These are phyloP conservation scores for Alosa sapidissima DNA, from an alignment of 2,797 vertebrate genomes.

Conservation along the genomic window DNA sequence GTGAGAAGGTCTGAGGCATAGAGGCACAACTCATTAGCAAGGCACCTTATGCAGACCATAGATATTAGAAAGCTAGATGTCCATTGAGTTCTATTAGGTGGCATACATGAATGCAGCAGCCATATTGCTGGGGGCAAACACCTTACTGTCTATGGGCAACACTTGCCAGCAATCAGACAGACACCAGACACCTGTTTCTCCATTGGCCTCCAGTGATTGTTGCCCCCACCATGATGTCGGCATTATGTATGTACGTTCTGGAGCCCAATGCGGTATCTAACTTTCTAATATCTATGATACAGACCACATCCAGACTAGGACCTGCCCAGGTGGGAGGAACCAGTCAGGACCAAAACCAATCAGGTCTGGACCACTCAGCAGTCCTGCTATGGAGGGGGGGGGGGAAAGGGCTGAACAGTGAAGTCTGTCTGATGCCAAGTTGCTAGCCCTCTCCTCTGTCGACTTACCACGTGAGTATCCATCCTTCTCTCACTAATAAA, in stretches of 20 bases:
- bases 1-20: background rate
- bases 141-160: too few species aligned
- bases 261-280: too few species aligned
- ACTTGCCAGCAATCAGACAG: too few species aligned
- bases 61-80: too few species aligned
- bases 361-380: background rate
- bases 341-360: background rate
- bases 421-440: constrained; percentile 46
- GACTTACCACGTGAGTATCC: constrained; percentile 52
- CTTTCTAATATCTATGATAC: background rate
- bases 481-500: constrained; percentile 62
- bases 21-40: background rate
- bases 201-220: too few species aligned
- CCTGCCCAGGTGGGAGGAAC: background rate
- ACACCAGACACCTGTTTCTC: too few species aligned
- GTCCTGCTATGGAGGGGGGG: background rate
- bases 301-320: background rate
- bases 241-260: too few species aligned
- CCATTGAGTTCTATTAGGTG: too few species aligned
- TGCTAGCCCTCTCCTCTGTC: constrained; percentile 45
- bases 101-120: too few species aligned
- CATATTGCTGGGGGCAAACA: too few species aligned
- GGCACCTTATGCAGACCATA: background rate
- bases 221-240: too few species aligned
- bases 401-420: background rate